Evolutionary conservation across 2,797 vertebrate species (phyloP).

Genomic region (Echeneis naucrates): DNA sequence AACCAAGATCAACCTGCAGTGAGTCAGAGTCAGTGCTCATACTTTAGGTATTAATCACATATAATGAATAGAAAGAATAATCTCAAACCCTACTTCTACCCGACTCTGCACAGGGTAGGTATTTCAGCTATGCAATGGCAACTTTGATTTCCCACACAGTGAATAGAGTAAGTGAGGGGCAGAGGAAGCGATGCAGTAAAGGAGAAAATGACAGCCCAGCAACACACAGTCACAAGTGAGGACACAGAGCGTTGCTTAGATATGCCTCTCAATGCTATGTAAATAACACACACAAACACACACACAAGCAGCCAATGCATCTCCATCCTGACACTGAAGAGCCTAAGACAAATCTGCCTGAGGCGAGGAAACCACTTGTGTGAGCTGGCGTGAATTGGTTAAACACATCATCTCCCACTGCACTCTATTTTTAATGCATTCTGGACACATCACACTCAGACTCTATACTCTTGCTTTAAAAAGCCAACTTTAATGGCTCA

Average conservation of each 20-base stretch:
- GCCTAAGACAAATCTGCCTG: constrained; percentile 21
- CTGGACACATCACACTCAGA: constrained; percentile 18
- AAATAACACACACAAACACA: background rate
- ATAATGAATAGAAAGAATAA: constrained; percentile 22
- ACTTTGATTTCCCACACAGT: constrained; percentile 63
- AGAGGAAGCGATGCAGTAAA: constrained; percentile 53
- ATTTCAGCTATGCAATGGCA: constrained; percentile 59
- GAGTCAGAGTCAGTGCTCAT: constrained; percentile 3
- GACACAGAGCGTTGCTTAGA: constrained; percentile 35
- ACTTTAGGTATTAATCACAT: constrained; percentile 7
- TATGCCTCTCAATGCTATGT: constrained; percentile 24
- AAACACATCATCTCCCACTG: constrained; percentile 21
- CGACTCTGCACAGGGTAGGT: constrained; percentile 46
- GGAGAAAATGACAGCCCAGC: constrained; percentile 61
- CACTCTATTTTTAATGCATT: constrained; percentile 33
- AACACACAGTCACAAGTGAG: constrained; percentile 45
- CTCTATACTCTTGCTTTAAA: constrained; percentile 1
- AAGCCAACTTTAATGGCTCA: constrained; percentile 1
- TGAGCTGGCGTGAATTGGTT: background rate
- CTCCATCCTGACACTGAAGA: constrained; percentile 26
- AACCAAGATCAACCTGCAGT: constrained; percentile 11
- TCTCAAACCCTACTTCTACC: background rate
- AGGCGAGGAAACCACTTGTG: constrained; percentile 40
- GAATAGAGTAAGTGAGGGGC: constrained; percentile 65
- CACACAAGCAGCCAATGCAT: constrained; percentile 26